Conservation (phyloP, 1,140 invertebrate species). For the Eciton burchellii region DNA sequence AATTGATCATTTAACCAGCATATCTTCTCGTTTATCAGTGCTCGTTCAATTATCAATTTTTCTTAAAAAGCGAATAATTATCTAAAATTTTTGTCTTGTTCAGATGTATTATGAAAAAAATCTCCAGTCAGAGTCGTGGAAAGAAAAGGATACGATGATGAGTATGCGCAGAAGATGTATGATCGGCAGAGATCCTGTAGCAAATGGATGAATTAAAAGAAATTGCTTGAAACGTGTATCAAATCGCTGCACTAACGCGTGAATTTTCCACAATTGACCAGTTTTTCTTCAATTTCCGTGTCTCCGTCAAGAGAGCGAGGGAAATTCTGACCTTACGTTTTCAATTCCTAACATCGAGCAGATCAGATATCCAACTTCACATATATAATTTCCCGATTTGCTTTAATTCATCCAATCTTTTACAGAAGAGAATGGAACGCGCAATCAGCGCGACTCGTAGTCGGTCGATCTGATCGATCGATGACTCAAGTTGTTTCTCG, state of each 20-base stretch:
- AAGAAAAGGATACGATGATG: conserved; percentile 5
- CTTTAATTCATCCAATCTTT: conserved; percentile 44
- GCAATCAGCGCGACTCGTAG: conserved; percentile 59
- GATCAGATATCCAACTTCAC: conserved; percentile 8
- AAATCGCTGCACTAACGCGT: background rate
- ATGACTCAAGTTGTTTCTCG: conserved; percentile 9
- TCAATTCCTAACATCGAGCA: background rate
- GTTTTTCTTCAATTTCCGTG: background rate
- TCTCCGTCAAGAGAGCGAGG: background rate
- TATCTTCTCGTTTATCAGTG: background rate
- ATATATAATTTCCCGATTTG: conserved; percentile 5
- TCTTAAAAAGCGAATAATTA: conserved; percentile 33
- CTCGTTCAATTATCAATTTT: background rate
- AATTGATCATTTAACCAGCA: conserved; percentile 6
- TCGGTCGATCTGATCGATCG: conserved; percentile 52
- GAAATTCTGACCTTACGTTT: background rate
- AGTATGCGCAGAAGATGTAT: conserved; percentile 67
- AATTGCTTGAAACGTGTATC: conserved; percentile 10
- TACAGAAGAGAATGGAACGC: conserved; percentile 11
- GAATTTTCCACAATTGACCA: background rate
- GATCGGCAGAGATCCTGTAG: conserved; percentile 44
- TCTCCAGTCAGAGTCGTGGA: conserved; percentile 9
- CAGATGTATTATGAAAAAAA: conserved; percentile 31
- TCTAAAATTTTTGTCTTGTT: conserved; percentile 14
- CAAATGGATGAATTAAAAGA: conserved; percentile 37